phyloP scores from a whole-genome alignment of 30 jellyfish, hydroid and myxozoan species.

The Hydractinia symbiolongicarpus region DNA sequence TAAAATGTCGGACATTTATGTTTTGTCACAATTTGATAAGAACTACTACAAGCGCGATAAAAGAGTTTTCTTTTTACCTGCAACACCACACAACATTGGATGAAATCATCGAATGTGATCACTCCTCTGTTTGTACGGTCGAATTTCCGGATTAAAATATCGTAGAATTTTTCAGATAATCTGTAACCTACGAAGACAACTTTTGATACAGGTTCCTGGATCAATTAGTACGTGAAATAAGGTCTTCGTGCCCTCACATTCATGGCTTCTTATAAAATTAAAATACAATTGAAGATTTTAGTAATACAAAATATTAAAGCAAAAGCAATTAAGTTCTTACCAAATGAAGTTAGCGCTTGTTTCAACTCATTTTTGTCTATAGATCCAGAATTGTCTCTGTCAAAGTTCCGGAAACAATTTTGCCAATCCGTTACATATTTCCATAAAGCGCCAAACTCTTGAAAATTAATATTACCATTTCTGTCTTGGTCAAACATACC shows the following conservation, averaged over 20 bases:
- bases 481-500: conserved; percentile 90
- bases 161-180: conserved; percentile 71
- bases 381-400: conserved; percentile 82
- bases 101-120: conserved; percentile 90
- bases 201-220: not conserved
- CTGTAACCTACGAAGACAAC: conserved; percentile 61
- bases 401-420: conserved; percentile 79
- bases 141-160: conserved; percentile 57
- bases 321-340: conserved; percentile 9
- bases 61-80: conserved; percentile 43
- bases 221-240: not conserved
- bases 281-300: not conserved
- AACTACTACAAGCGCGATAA: not conserved
- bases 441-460: conserved; percentile 94
- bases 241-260: not conserved
- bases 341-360: conserved; percentile 80
- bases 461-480: conserved; percentile 72
- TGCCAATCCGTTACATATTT: conserved; percentile 97
- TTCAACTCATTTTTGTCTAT: conserved; percentile 78
- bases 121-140: conserved; percentile 73
- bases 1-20: too few species aligned
- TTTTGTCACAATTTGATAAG: not conserved
- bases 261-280: too few species aligned
- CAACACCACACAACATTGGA: conserved; percentile 90
- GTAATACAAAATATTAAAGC: too few species aligned